These are phyloP conservation scores for Heliconius ismenius DNA, from an alignment of 2,888 invertebrate genomes.

Conservation along the genomic window DNA sequence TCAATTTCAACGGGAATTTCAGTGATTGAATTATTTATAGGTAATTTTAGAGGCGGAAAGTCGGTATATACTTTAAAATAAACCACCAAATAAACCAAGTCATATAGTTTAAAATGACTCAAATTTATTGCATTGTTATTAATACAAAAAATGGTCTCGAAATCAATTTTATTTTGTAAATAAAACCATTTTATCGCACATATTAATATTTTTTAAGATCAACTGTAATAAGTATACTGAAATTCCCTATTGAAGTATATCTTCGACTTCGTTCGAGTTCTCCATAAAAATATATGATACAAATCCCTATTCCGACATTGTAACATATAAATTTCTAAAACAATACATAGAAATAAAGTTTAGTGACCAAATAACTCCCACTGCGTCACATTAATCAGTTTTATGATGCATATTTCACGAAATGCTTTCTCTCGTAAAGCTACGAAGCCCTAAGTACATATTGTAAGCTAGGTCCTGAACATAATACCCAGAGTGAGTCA, in stretches of 20 bases:
- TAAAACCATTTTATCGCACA: too few relatives aligned
- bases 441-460: constrained; percentile 20
- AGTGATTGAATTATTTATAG: neutral
- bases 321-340: constrained; percentile 7
- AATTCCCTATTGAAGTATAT: too few relatives aligned
- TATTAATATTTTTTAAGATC: too few relatives aligned
- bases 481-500: constrained; percentile 18
- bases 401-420: constrained; percentile 28
- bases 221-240: too few relatives aligned
- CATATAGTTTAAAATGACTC: neutral
- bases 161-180: too few relatives aligned
- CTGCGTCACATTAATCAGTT: constrained; percentile 23
- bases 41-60: neutral
- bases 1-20: constrained; percentile 3
- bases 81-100: neutral
- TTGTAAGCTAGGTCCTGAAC: constrained; percentile 14
- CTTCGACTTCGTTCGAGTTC: too few relatives aligned
- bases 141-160: too few relatives aligned
- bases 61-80: neutral
- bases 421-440: constrained; percentile 24
- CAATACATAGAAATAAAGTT: constrained; percentile 10
- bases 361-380: constrained; percentile 6
- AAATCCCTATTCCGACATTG: neutral
- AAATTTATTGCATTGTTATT: too few relatives aligned
- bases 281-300: neutral